Base-by-base conservation (phyloP, 2,113 vertebrate species). In the Paracanthobrama guichenoti region DNA sequence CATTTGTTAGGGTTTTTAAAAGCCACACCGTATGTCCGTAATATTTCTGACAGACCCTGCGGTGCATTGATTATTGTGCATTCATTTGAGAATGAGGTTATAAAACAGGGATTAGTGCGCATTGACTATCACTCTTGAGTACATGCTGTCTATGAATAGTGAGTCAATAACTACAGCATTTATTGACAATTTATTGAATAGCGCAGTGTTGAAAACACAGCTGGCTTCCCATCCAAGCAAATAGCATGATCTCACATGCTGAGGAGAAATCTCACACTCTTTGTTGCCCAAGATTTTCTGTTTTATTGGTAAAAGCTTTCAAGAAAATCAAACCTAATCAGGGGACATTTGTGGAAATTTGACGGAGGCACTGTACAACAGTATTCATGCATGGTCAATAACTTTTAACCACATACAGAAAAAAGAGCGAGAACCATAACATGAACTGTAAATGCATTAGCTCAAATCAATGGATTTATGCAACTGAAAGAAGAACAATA, bases 11-110 rank as follows among this genome's bases (percentile, higher is more conserved):
- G 57, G 14, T 12, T 31, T 44, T 69, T 12, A 12, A 67, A 74
- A 46, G 53, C 53, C 4, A 42, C 39, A 74, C 42, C 7, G 9
- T 26, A 59, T 48, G 81, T 86, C 72, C 2, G 4, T 42, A n/a
- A 73, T 39, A 28, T 44, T 84, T 74, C 35, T 67, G 16, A 28
- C 69, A 57, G 55, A 18, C 1, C 39, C 84, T 77, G 60, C 53
- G 82, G 77, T 89, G 86, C 86, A 87, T 48, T 91, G 89, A 93
- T 94, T 93, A 94, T 94, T 87, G 64, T 53, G 80, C 72, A 86
- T 93, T 93, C 91, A 93, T 93, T 93, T 86, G 87, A 82, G 86
- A 84, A 89, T 90, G 88, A 87, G 90, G 91, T 92, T 93, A 93
- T 93, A 93, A 93, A 93, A 90, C 89, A 91, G 84, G 89, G 91